These are phyloP conservation scores for Bombyx huttoni DNA, from an alignment of 2,888 invertebrate species.

Conservation along the genomic window DNA sequence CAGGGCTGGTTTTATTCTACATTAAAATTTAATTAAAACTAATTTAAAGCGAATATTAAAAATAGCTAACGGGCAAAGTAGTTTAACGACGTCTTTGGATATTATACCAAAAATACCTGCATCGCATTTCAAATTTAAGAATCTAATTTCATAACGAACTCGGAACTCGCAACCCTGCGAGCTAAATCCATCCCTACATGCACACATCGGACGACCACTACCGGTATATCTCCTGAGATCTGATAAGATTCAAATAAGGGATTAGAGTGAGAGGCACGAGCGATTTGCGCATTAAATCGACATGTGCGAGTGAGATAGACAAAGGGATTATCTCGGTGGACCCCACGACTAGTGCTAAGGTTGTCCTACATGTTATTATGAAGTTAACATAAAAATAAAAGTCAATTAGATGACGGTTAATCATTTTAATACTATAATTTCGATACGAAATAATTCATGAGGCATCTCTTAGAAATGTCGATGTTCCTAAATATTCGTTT, in stretches of 20 bases:
- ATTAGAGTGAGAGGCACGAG: slow-evolving; percentile 59
- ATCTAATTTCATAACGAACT: not conserved
- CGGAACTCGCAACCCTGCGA: slow-evolving; percentile 33
- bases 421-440: not conserved
- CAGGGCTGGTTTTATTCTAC: slow-evolving; percentile 27
- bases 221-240: slow-evolving; percentile 69
- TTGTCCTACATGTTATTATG: slow-evolving; percentile 11
- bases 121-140: too few relatives aligned
- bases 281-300: slow-evolving; percentile 52
- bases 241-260: slow-evolving; percentile 75
- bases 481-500: too few relatives aligned
- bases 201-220: slow-evolving; percentile 50
- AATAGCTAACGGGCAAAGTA: too few relatives aligned
- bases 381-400: not conserved
- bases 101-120: too few relatives aligned
- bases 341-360: slow-evolving; percentile 51
- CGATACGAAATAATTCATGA: too few relatives aligned
- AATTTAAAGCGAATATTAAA: too few relatives aligned
- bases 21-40: slow-evolving; percentile 1
- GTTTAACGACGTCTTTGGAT: too few relatives aligned
- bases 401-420: not conserved
- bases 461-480: too few relatives aligned
- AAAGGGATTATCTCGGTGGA: slow-evolving; percentile 63
- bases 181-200: slow-evolving; percentile 47
- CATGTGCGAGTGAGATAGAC: slow-evolving; percentile 41